These are phyloP conservation scores for Furcifer pardalis DNA, from an alignment of 2,797 vertebrate species.

Conservation along the genomic window DNA sequence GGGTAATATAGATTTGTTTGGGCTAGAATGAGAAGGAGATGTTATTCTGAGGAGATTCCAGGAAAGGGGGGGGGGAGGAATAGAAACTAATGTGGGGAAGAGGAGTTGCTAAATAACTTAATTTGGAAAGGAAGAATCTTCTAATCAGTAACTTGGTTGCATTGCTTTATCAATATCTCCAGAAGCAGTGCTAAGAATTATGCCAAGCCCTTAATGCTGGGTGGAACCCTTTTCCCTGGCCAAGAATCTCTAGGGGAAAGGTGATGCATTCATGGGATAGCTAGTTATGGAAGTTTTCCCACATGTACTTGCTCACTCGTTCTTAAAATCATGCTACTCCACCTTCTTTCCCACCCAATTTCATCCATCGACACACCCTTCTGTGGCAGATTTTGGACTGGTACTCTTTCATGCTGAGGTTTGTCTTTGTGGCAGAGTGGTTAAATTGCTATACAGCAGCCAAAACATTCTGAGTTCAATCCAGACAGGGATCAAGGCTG, in stretches of 20 bases:
- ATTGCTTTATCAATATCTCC: not conserved
- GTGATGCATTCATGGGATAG: no score
- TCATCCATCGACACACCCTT: not conserved
- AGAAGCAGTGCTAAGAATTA: not conserved
- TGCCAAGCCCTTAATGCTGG: not conserved
- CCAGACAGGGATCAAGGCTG: no score
- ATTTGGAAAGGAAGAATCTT: not conserved
- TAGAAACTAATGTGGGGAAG: not conserved
- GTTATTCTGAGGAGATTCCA: not conserved
- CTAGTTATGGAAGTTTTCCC: no score
- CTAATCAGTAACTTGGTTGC: not conserved
- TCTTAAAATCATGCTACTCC: not conserved
- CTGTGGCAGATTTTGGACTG: no score
- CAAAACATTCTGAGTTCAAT: no score
- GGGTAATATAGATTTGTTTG: not conserved
- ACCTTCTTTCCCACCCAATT: not conserved
- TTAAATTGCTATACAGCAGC: no score
- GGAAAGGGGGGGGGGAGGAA: not conserved
- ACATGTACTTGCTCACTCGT: not conserved
- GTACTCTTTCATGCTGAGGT: no score
- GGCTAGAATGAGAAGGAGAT: not conserved
- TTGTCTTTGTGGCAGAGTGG: no score
- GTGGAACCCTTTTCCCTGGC: not conserved
- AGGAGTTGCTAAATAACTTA: not conserved
- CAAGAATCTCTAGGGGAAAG: no score